Percentiles rank a stretch among this genome's conserved stretches.
These are phyloP conservation scores for Myotis vivesi DNA, from an alignment of 2,797 vertebrate species.

Conservation along the genomic window DNA sequence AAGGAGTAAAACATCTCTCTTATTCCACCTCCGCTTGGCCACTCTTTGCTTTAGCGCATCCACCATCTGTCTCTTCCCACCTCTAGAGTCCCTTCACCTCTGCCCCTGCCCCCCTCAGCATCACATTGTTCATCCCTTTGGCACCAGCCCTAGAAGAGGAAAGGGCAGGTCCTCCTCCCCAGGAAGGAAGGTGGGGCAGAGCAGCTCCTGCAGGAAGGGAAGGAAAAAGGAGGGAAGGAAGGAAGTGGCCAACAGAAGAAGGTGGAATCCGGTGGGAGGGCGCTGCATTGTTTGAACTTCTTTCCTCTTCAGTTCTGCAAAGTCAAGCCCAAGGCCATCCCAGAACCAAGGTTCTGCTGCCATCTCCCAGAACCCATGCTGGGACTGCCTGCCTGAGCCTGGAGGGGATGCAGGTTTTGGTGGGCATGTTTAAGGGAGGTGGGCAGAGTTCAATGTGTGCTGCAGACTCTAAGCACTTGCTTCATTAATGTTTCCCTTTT, in stretches of 20 bases:
- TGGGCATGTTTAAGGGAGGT: background rate
- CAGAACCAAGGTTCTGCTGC: constrained; percentile 13
- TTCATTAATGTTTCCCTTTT: background rate
- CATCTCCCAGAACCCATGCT: background rate
- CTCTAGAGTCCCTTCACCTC: background rate
- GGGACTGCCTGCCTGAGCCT: background rate
- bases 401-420: background rate
- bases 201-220: constrained; percentile 77
- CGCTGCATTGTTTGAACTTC: constrained; percentile 66
- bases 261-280: constrained; percentile 58
- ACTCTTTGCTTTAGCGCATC: background rate
- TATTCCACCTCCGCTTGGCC: background rate
- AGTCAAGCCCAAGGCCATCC: constrained; percentile 71
- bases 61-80: background rate
- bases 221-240: constrained; percentile 81
- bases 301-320: constrained; percentile 58
- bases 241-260: constrained; percentile 76
- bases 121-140: constrained; percentile 67
- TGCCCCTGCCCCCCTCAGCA: background rate
- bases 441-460: background rate
- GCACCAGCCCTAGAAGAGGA: constrained; percentile 53
- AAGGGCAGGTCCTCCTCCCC: constrained; percentile 61
- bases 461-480: background rate
- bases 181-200: constrained; percentile 79
- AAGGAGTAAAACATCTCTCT: background rate